Base-by-base conservation (phyloP, 2,113 vertebrate genomes). In the Alouatta palliata region DNA sequence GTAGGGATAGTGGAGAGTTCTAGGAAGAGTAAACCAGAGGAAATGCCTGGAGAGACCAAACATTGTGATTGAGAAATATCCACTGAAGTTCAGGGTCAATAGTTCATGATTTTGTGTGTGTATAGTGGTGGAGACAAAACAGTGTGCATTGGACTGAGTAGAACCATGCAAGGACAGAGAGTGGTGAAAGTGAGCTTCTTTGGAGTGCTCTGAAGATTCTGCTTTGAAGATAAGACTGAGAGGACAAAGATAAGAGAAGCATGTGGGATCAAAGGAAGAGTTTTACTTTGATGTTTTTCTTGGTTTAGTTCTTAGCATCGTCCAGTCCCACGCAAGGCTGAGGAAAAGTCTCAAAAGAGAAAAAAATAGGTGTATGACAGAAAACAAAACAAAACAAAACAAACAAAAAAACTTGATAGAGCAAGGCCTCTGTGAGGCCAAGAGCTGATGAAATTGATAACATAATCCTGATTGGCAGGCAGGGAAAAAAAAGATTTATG, bases 231-330 rank as follows among this genome's bases (percentile, higher is more conserved):
- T 21, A 20, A 94, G 6, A 68, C 10, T 37, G 11, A 90, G 90
- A 87, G 30, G 20, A 89, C 20, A 94, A 88, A 81, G 35, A 81
- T 61, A 86, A 95, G 73, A 79, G 40, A 91, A 52, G 16, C n/a
- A 75, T 1, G 10, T 3, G n/a, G 12, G 5, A 84, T 84, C 79
- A 58, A 75, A 91, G n/a, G 13, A 47, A 68, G 8, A n/a, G 19
- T 70, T 96, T 73, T 23, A 47, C 35, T 97, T 87, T 92, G 21
- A 54, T 91, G 13, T 73, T 83, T 58, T 52, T 8, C 73, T 97
- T 95, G 16, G 76, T 83, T 94, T 70, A 37, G 23, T 35, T 90
- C 93, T 84, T 76, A 64, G 47, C 32, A 79, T 35, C 54, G 3
- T 40, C 11, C 25, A 84, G 23, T 16, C 12, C 6, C 32, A 17